A percentile compares a stretch with the other conserved stretches of the same genome.
phyloP scores from a whole-genome alignment of 1,140 invertebrate genomes.

The Cotesia glomerata region DNA sequence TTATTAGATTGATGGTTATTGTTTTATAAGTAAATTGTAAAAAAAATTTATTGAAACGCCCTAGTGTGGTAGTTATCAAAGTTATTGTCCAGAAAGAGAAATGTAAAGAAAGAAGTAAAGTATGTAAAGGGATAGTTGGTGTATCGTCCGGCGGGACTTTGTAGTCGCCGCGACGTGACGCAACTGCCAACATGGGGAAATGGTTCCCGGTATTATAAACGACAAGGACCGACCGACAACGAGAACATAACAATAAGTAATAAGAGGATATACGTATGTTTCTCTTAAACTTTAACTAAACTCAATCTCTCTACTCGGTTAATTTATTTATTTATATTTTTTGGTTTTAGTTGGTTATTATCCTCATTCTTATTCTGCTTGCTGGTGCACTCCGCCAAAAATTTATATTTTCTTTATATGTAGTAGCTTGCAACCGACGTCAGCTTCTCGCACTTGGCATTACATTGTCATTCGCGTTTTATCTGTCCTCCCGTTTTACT shows the following conservation, averaged over 20 bases:
- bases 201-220: conserved; percentile 52
- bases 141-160: conserved; percentile 43
- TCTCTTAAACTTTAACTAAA: neutral
- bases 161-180: conserved; percentile 61
- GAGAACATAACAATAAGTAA: neutral
- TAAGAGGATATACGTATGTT: conserved; percentile 24
- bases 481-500: too few relatives aligned
- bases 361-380: neutral
- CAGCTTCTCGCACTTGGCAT: conserved; percentile 24
- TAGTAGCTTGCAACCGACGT: neutral
- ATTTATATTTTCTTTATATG: conserved; percentile 13
- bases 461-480: too few relatives aligned
- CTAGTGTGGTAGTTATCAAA: too few relatives aligned
- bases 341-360: conserved; percentile 24
- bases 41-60: too few relatives aligned
- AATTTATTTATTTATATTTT: conserved; percentile 17
- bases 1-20: too few relatives aligned
- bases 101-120: conserved; percentile 15
- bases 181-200: conserved; percentile 55
- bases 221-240: conserved; percentile 21
- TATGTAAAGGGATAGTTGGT: conserved; percentile 23
- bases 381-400: too few relatives aligned
- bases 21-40: too few relatives aligned
- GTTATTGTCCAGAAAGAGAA: neutral
- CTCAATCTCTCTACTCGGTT: neutral